phyloP scores from a whole-genome alignment of 2,113 vertebrate genomes.

The Spea multiplicata region DNA sequence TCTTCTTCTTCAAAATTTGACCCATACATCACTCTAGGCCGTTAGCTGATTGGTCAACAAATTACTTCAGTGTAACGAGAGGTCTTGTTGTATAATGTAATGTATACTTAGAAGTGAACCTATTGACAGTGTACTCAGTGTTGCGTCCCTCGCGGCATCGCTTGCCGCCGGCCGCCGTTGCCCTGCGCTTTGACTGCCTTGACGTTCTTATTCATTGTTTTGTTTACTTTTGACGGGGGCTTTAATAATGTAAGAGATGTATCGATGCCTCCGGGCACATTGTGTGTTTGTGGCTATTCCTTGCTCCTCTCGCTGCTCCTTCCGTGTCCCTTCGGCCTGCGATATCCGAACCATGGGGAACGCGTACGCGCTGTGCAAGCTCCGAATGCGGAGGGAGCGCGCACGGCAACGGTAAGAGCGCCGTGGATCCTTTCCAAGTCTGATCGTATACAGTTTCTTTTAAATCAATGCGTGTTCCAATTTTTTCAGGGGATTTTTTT shows the following conservation, averaged over 20 bases:
- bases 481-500: not conserved
- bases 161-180: not conserved
- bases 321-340: not conserved
- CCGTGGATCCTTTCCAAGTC: not conserved
- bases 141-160: too few relatives aligned
- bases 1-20: too few relatives aligned
- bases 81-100: too few relatives aligned
- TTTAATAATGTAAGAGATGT: constrained; percentile 27
- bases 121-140: too few relatives aligned
- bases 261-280: not conserved
- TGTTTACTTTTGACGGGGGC: constrained; percentile 24
- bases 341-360: not conserved
- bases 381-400: not conserved
- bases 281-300: not conserved
- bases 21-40: too few relatives aligned
- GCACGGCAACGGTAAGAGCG: constrained; percentile 9
- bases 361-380: not conserved
- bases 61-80: too few relatives aligned
- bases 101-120: too few relatives aligned
- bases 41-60: too few relatives aligned
- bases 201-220: not conserved
- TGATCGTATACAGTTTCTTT: not conserved
- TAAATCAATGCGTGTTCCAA: not conserved
- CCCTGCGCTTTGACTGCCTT: not conserved
- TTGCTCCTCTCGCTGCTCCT: not conserved